Evolutionary conservation across 2,797 vertebrate species (phyloP).

Genomic region (Malacoraja senta): DNA sequence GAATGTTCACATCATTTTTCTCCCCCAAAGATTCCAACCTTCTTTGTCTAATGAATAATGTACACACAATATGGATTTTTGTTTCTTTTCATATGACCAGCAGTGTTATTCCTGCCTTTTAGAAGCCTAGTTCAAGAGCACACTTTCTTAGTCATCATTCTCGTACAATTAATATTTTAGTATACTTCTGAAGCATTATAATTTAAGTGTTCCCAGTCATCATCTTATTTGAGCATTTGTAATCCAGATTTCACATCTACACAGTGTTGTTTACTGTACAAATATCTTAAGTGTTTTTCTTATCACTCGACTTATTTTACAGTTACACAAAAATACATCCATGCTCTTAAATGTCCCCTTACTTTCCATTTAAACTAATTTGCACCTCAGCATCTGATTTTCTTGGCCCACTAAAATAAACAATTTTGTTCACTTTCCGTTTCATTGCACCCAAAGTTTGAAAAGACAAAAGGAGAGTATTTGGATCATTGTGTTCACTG

Average conservation of each 20-base stretch:
- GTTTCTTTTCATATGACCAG: background rate
- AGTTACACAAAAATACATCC: background rate
- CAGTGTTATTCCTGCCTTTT: background rate
- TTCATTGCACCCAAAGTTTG: background rate
- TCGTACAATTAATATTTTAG: slow-evolving; percentile 13
- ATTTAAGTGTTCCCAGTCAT: background rate
- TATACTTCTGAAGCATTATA: background rate
- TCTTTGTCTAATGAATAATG: background rate
- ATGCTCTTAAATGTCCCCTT: background rate
- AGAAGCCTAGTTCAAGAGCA: background rate
- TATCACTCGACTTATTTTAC: slow-evolving; percentile 16
- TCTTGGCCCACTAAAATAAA: background rate
- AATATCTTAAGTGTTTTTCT: background rate
- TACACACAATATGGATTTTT: background rate
- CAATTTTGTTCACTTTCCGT: background rate
- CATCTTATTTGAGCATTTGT: background rate
- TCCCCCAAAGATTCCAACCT: background rate
- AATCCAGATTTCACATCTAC: background rate
- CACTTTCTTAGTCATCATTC: background rate
- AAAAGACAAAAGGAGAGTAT: background rate
- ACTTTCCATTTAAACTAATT: background rate
- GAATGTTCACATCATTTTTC: background rate
- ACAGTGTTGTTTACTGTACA: background rate
- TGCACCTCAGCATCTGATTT: background rate
- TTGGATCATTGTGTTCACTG: background rate